A percentile compares a stretch with the other conserved stretches of the same genome.
phyloP scores from a whole-genome alignment of 2,113 vertebrate genomes.

The Pelecanus crispus region DNA sequence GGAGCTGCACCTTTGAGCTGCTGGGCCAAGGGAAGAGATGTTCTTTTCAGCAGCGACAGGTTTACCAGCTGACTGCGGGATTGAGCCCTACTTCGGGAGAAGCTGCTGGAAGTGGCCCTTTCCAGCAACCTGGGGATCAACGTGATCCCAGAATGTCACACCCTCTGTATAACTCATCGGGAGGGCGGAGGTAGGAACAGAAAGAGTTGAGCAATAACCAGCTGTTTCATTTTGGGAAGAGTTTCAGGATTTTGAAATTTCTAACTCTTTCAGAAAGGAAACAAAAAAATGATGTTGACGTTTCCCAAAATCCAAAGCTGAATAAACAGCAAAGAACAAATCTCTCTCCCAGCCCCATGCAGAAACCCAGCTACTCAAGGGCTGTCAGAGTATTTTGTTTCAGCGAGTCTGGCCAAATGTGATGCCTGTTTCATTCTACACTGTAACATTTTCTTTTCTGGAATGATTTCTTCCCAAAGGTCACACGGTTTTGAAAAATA shows the following conservation, averaged over 20 bases:
- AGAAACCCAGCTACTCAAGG: not conserved
- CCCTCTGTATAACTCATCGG: conserved; percentile 38
- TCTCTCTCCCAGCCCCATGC: not conserved
- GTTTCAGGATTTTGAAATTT: conserved; percentile 57
- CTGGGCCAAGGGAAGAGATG: not conserved
- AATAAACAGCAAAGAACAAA: not conserved
- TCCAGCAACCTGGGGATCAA: conserved; percentile 20
- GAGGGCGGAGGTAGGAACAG: conserved; percentile 21
- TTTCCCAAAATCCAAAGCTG: not conserved
- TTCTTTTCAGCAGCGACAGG: not conserved
- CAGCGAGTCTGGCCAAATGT: not conserved
- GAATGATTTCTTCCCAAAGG: not conserved
- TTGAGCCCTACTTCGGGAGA: not conserved
- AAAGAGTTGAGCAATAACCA: conserved; percentile 20
- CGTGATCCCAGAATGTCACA: not conserved
- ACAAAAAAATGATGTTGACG: not conserved
- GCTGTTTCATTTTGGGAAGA: conserved; percentile 57
- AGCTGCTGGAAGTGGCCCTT: not conserved
- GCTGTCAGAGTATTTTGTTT: not conserved
- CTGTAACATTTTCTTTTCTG: not conserved
- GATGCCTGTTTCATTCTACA: not conserved
- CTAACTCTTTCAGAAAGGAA: not conserved
- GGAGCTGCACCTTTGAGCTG: not conserved
- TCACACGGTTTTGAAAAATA: not conserved
- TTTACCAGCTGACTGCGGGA: not conserved